A percentile compares a stretch with the other conserved stretches of the same genome.
Conservation (phyloP, 2,797 vertebrate genomes). For the Eulemur albifrons region DNA sequence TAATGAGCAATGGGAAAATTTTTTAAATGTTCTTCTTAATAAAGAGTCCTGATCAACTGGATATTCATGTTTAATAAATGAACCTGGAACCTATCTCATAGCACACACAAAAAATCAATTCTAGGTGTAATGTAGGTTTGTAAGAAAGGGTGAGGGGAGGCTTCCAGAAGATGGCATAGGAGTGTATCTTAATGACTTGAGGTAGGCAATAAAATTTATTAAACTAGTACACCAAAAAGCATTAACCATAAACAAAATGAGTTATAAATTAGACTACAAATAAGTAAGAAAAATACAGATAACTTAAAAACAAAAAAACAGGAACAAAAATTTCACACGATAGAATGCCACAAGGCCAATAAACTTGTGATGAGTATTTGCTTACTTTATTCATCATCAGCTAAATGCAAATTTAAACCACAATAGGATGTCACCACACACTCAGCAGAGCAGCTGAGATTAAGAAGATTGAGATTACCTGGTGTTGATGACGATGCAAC, state of each 20-base stretch:
- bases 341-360: background rate
- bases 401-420: conserved; percentile 11
- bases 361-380: background rate
- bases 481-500: no score
- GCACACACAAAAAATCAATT: background rate
- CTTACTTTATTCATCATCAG: background rate
- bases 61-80: background rate
- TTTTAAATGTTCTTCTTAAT: background rate
- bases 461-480: background rate
- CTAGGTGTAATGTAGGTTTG: background rate
- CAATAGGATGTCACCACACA: background rate
- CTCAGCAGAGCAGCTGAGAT: background rate
- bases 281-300: background rate
- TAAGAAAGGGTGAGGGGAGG: background rate
- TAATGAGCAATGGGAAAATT: background rate
- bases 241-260: background rate
- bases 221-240: background rate
- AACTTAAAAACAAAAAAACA: background rate
- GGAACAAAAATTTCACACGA: background rate
- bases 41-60: background rate
- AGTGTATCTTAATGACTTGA: background rate
- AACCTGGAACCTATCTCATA: background rate
- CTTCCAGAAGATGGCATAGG: background rate
- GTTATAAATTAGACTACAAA: background rate
- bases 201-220: background rate